A percentile compares a stretch with the other conserved stretches of the same genome.
Conservation (phyloP, 1,140 invertebrate species). For the Phenacoccus solenopsis region DNA sequence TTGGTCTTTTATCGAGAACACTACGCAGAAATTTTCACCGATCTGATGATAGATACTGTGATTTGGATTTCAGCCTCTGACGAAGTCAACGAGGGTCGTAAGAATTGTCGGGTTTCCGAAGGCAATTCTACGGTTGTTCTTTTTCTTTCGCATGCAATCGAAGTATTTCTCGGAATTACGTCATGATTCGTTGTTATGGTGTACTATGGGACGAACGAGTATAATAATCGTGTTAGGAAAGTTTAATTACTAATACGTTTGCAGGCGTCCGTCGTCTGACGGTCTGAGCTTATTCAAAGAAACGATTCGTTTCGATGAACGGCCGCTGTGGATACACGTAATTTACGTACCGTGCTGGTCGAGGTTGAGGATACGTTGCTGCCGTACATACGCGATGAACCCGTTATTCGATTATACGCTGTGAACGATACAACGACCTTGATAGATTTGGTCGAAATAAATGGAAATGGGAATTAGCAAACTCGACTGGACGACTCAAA, state of each 20-base stretch:
- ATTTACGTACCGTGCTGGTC: background rate
- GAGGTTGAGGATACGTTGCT: background rate
- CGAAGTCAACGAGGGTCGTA: too few relatives aligned
- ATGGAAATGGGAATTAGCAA: too few relatives aligned
- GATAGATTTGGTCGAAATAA: too few relatives aligned
- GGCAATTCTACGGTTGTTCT: background rate
- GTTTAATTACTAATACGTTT: background rate
- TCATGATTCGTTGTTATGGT: background rate
- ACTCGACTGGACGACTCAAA: too few relatives aligned
- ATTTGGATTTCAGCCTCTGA: too few relatives aligned
- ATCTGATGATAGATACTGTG: too few relatives aligned
- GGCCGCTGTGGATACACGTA: background rate
- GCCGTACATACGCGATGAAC: background rate
- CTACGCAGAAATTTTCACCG: too few relatives aligned
- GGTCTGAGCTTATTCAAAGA: background rate
- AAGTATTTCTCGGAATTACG: background rate
- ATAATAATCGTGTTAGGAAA: background rate
- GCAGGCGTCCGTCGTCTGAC: too few relatives aligned
- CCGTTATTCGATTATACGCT: constrained; percentile 5
- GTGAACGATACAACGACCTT: constrained; percentile 10
- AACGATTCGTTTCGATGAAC: background rate
- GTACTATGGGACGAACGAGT: background rate
- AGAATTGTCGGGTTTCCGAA: background rate
- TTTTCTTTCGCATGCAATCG: background rate
- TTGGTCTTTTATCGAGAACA: too few relatives aligned